Evolutionary conservation across 2,888 invertebrate genomes (phyloP), one percentile per base, ranked within the genome.

Genomic region (Rhimphoctona megacephalus): DNA sequence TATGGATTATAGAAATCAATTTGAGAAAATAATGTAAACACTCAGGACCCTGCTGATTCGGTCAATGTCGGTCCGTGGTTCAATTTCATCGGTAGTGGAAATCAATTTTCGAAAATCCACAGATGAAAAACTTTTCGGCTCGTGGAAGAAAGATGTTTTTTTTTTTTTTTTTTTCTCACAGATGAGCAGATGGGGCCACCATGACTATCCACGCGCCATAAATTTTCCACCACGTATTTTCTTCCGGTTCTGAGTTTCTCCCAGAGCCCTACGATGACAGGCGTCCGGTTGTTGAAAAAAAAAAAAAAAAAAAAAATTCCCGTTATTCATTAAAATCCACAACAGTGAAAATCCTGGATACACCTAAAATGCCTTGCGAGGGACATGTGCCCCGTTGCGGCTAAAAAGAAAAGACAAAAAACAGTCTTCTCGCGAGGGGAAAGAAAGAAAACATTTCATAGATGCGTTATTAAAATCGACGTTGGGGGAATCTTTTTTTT

Each of bases 261-360:
- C 39, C 46, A 11, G 43, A 9, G 39, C 64, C 30, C 30, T n/a
- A n/a, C 76, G 19, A 77, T 74, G 82, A 61, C 64, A 52, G 74
- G 81, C 85, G 77, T 81, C 85, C 76, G 85, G 80, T 85, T 72
- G 74, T 76, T 72, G 74, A 66, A 43, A 61, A 74, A 85, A 85
- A 79, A 80, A 43, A 39, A 66, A 69, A 66, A 43, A 61, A 74
- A 85, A 85, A 79, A 80, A 43, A 39, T 39, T 76, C 79, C 85
- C 85, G 83, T 85, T 80, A 77, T 77, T 33, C 66, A 70, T 80
- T 70, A 80, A 80, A 80, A 80, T 79, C 79, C 46, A 79, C 77
- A 66, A n/a, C 77, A 78, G 77, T 67, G 43, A 78, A 66, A 78
- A 78, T 67, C 77, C 67, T 30, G 49, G 49, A 39, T 72, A 66